These are phyloP conservation scores for Drosophila kurseongensis DNA, from an alignment of 1,140 invertebrate genomes.

Conservation along the genomic window DNA sequence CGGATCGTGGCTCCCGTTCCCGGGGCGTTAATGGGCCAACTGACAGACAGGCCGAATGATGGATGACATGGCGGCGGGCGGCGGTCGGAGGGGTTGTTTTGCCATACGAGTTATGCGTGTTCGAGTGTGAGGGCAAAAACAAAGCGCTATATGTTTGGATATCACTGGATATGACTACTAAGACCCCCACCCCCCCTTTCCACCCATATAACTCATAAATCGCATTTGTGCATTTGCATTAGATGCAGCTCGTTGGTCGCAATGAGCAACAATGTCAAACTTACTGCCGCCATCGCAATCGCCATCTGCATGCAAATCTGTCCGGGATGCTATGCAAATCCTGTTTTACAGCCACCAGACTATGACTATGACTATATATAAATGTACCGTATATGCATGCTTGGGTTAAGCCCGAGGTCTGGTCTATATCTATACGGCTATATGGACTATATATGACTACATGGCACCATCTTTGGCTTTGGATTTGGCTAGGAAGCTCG, in stretches of 20 bases:
- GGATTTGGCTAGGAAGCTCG: conserved; percentile 16
- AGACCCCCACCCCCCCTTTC: background rate
- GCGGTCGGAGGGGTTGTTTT: background rate
- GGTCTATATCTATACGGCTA: conserved; percentile 11
- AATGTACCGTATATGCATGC: conserved; percentile 18
- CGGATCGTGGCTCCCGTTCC: conserved; percentile 12
- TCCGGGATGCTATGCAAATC: conserved; percentile 69
- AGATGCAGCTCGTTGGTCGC: conserved; percentile 68
- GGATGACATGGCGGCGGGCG: conserved; percentile 29
- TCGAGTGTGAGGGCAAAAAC: conserved; percentile 33
- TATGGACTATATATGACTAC: background rate
- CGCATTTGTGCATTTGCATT: conserved; percentile 82
- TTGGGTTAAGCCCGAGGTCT: conserved; percentile 30
- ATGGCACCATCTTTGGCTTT: conserved; percentile 12
- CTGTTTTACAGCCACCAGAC: conserved; percentile 54
- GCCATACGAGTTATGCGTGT: conserved; percentile 35
- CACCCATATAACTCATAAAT: conserved; percentile 58
- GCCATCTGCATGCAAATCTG: conserved; percentile 64
- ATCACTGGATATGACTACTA: background rate
- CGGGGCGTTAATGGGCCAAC: conserved; percentile 73
- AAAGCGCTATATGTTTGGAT: conserved; percentile 39
- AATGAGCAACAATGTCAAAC: conserved; percentile 77
- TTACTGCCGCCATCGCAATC: conserved; percentile 31
- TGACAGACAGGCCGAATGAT: conserved; percentile 60
- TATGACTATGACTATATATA: conserved; percentile 20